A percentile compares a stretch with the other conserved stretches of the same genome.
These are phyloP conservation scores for Lineus longissimus DNA, from an alignment of 1,140 invertebrate species.

Conservation along the genomic window DNA sequence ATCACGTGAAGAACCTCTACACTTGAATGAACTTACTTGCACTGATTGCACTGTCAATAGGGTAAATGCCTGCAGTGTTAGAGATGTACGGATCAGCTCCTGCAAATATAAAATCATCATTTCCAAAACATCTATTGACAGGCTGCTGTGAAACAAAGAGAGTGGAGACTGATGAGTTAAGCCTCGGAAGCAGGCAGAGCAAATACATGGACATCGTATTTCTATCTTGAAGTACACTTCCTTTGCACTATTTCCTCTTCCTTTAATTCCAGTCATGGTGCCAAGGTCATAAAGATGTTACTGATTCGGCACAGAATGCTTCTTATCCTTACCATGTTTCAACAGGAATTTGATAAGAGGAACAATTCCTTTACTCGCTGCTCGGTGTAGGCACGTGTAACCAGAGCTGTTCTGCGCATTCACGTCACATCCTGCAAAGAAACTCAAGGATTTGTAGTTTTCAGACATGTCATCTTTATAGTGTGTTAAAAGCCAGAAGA, in stretches of 20 bases:
- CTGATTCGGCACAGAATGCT: no score
- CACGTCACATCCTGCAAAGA: slow-evolving; percentile 33
- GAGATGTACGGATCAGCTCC: slow-evolving; percentile 31
- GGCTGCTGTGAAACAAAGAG: no score
- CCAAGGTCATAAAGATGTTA: no score
- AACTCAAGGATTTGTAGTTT: background rate
- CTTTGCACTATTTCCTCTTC: no score
- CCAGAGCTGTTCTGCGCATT: slow-evolving; percentile 32
- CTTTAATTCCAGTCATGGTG: no score
- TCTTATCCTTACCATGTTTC: slow-evolving; percentile 30
- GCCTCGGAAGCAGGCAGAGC: no score
- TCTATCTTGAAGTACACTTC: no score
- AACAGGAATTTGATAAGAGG: slow-evolving; percentile 30
- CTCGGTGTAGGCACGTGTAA: slow-evolving; percentile 38
- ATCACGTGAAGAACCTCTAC: background rate
- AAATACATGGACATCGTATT: no score
- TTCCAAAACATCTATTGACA: background rate
- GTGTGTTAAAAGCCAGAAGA: background rate
- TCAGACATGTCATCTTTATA: background rate
- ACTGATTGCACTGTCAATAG: slow-evolving; percentile 39
- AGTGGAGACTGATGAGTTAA: no score
- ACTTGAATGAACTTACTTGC: slow-evolving; percentile 22
- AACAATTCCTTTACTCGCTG: slow-evolving; percentile 34
- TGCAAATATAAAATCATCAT: slow-evolving; percentile 12
- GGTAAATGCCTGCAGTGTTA: slow-evolving; percentile 32